Evolutionary conservation across 1,140 invertebrate genomes (phyloP), one percentile per base, ranked within the genome.

Genomic region (Ridgeia piscesae): DNA sequence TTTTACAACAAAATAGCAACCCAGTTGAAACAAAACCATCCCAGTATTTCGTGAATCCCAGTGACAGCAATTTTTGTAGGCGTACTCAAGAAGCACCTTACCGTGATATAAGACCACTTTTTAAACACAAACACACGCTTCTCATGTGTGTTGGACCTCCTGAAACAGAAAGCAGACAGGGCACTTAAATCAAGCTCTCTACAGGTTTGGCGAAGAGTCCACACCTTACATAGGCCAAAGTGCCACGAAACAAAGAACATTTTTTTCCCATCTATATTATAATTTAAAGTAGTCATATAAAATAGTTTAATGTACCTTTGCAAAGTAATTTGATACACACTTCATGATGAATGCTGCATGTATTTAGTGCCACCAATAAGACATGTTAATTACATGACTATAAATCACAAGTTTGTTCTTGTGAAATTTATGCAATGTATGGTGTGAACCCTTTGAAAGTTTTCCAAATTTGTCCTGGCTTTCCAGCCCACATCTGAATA

Each of bases 131-230:
- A 77, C 58, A 77, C 58, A 77, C 58, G 58, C 58, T 77, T 77
- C 58, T 77, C 58, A 77, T 77, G 58, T 77, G 58, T 77, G 58
- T 17, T n/a, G n/a, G 34, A 90, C 35, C n/a, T 90, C 89, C 89
- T 90, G 89, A 90, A 90, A 90, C 34, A 90, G 89, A 90, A 90
- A 90, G 35, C 89, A 90, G 89, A 90, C 35, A 42, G 21, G 89
- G 89, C 34, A 35, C 89, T 90, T 90, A 90, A 90, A 35, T 35
- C 35, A 35, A 34, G 35, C 34, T 90, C 34, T 34, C 9, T 42
- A 4, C 21, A 90, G 14, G 34, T 34, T 90, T 90, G 89, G 34
- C 35, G 89, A 90, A 90, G 89, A 90, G 34, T 42, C 35, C 89
- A 34, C 34, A 90, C 34, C 34, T 35, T 90, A 90, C 35, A 42